Conservation (phyloP, 2,797 vertebrate species). For the Phrynocephalus guinanensis region DNA sequence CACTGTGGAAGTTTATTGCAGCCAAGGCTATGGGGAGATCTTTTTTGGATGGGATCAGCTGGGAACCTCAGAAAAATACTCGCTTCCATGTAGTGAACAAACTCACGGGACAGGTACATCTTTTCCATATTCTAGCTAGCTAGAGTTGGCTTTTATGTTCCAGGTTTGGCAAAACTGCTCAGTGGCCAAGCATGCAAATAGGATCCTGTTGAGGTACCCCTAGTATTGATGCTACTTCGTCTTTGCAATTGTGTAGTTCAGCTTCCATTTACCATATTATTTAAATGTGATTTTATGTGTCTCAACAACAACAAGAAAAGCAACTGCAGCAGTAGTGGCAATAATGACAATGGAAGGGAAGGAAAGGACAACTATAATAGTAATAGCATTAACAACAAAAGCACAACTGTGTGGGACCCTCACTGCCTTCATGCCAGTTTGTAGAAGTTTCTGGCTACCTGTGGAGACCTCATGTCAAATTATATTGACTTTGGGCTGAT, state of each 20-base stretch:
- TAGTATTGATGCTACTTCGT: not conserved
- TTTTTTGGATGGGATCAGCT: slow-evolving; percentile 84
- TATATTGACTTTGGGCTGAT: not conserved
- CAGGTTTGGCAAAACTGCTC: not conserved
- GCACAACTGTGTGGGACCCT: not conserved
- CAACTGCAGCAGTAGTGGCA: too few relatives aligned
- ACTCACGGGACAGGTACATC: slow-evolving; percentile 85
- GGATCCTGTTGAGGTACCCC: not conserved
- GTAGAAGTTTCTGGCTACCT: not conserved
- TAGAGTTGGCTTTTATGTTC: not conserved
- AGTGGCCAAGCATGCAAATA: not conserved
- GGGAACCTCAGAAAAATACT: slow-evolving; percentile 88
- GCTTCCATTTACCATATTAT: too few relatives aligned
- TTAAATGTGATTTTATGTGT: too few relatives aligned
- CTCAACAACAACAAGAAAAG: too few relatives aligned
- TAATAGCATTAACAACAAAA: too few relatives aligned
- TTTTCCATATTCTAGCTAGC: not conserved
- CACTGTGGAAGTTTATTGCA: slow-evolving; percentile 86
- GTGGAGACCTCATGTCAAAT: not conserved
- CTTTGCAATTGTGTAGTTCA: not conserved
- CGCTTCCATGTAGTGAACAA: slow-evolving; percentile 90
- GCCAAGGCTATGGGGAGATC: slow-evolving; percentile 82
- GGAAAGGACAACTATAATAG: too few relatives aligned
- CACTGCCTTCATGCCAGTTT: not conserved
- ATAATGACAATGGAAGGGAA: too few relatives aligned